Evolutionary conservation across 2,113 vertebrate species (phyloP).

Genomic region (Tachysurus fulvidraco): DNA sequence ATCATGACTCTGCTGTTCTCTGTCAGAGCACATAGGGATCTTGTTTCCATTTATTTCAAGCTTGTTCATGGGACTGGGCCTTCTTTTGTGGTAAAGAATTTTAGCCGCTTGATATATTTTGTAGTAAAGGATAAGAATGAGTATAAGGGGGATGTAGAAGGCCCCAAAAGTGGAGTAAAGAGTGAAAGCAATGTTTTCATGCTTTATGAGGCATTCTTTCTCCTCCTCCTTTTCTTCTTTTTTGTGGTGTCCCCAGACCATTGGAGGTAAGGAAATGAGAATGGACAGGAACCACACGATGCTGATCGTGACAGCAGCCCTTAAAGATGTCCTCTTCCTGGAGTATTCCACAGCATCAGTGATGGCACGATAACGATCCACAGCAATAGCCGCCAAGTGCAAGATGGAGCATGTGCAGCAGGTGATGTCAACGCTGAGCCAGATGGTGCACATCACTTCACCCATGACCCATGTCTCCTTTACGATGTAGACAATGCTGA

Average conservation of each 20-base stretch:
- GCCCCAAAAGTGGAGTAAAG: slow-evolving; percentile 95
- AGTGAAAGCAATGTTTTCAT: slow-evolving; percentile 88
- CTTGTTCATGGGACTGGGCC: slow-evolving; percentile 81
- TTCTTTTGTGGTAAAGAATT: slow-evolving; percentile 88
- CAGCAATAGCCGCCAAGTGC: slow-evolving; percentile 91
- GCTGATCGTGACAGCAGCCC: slow-evolving; percentile 88
- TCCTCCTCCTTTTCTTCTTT: slow-evolving; percentile 72
- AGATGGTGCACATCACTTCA: slow-evolving; percentile 88
- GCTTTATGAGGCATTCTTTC: slow-evolving; percentile 91
- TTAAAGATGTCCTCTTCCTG: slow-evolving; percentile 86
- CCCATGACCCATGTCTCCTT: slow-evolving; percentile 95
- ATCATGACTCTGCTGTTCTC: slow-evolving; percentile 73
- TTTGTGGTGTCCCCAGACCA: slow-evolving; percentile 89
- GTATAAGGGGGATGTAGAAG: slow-evolving; percentile 91
- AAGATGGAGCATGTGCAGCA: slow-evolving; percentile 97
- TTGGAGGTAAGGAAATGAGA: slow-evolving; percentile 90
- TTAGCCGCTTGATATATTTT: slow-evolving; percentile 97
- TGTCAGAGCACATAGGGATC: slow-evolving; percentile 80
- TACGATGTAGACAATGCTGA: slow-evolving; percentile 94
- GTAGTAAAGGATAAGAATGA: slow-evolving; percentile 98
- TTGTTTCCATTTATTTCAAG: slow-evolving; percentile 87
- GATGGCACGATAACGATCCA: slow-evolving; percentile 93
- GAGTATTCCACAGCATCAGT: slow-evolving; percentile 94
- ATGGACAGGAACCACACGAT: slow-evolving; percentile 92
- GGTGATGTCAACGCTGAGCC: slow-evolving; percentile 91